Percentiles rank a stretch among this genome's conserved stretches.
phyloP scores from a whole-genome alignment of 2,113 vertebrate species.

The Semnornis frantzii region DNA sequence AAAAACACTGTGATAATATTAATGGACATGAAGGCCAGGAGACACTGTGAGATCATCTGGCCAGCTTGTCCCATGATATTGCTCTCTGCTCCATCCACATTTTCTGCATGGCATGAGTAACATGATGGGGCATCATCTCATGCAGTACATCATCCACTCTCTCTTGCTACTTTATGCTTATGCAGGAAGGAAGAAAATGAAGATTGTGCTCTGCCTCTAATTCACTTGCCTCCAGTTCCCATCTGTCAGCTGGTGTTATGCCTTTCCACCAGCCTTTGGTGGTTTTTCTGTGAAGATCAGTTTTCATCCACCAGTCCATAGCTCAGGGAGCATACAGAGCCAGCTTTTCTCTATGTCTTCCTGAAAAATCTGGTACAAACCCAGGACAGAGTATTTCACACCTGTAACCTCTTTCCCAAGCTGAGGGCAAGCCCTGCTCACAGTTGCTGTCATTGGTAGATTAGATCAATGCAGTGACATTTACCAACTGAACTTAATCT shows the following conservation, averaged over 20 bases:
- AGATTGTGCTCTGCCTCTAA: neutral
- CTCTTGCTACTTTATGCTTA: neutral
- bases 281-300: neutral
- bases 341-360: neutral
- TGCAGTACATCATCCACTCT: neutral
- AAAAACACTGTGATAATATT: neutral
- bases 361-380: neutral
- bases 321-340: neutral
- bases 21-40: neutral
- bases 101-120: accelerated
- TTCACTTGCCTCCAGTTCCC: neutral
- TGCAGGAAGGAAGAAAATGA: neutral
- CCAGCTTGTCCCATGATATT: neutral
- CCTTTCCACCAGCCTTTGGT: neutral
- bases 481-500: neutral
- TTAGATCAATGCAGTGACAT: neutral
- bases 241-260: neutral
- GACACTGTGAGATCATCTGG: neutral
- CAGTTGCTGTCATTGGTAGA: neutral
- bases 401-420: neutral
- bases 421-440: neutral
- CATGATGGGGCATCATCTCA: neutral
- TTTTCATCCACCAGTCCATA: neutral
- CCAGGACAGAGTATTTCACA: neutral
- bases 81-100: neutral